Conservation (phyloP, 2,888 invertebrate genomes). For the Macropis europaea region DNA sequence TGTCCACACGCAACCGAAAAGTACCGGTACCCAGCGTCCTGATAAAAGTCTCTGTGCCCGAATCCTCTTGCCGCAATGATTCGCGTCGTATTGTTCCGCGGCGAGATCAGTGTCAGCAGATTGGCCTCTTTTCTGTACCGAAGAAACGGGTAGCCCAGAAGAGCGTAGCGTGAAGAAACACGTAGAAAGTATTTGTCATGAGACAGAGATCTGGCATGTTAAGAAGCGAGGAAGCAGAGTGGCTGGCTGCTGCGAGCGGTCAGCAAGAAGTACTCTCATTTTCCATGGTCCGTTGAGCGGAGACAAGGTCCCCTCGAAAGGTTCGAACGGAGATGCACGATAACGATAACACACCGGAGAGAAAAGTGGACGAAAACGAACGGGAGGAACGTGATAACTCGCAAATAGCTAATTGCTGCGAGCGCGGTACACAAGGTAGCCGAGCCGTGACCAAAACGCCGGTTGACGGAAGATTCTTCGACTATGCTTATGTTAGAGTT, state of each 20-base stretch:
- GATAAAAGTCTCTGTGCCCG: no score
- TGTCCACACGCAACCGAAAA: no score
- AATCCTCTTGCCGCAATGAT: no score
- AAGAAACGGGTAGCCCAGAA: conserved; percentile 30
- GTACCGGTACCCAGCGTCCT: no score
- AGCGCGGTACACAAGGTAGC: conserved; percentile 3
- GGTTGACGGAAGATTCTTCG: not conserved
- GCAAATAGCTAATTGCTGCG: conserved; percentile 66
- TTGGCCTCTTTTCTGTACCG: conserved; percentile 37
- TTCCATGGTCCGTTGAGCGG: conserved; percentile 66
- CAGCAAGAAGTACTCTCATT: conserved; percentile 64
- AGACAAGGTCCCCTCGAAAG: conserved; percentile 64
- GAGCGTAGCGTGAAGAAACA: conserved; percentile 43
- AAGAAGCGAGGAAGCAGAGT: conserved; percentile 38
- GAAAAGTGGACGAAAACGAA: not conserved
- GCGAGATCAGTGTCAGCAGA: conserved; percentile 46
- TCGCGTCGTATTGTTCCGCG: not conserved
- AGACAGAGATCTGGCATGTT: conserved; percentile 40
- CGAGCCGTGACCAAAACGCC: conserved; percentile 11
- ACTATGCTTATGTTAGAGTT: no score
- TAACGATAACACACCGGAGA: conserved; percentile 15
- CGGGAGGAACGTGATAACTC: conserved; percentile 64
- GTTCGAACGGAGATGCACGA: conserved; percentile 28
- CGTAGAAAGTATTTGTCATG: conserved; percentile 60
- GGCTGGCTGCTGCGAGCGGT: conserved; percentile 36